These are phyloP conservation scores for Aythya baeri DNA, from an alignment of 2,113 vertebrate genomes.

Conservation along the genomic window DNA sequence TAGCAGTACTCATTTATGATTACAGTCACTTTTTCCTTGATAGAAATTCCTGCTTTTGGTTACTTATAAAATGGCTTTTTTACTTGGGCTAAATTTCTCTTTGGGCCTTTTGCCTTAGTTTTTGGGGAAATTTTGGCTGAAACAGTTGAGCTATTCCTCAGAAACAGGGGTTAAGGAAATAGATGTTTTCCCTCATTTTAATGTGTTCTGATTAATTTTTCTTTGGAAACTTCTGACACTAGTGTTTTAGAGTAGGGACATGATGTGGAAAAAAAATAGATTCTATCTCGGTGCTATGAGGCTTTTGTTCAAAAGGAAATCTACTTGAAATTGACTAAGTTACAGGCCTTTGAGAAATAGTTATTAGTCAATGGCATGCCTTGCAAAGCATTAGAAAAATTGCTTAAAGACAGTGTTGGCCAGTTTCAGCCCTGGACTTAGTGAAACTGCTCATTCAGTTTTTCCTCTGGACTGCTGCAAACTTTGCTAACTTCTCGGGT, in stretches of 20 bases:
- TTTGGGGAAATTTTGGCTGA: background rate
- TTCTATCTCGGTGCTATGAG: background rate
- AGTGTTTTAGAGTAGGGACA: background rate
- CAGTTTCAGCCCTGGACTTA: background rate
- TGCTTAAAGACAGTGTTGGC: background rate
- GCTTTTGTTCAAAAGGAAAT: background rate
- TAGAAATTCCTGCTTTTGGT: background rate
- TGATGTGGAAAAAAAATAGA: background rate
- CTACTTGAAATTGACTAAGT: background rate
- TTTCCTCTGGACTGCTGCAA: background rate
- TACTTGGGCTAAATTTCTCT: background rate
- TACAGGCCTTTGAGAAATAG: background rate
- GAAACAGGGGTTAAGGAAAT: background rate
- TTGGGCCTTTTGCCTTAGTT: background rate
- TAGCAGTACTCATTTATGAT: rapidly evolving
- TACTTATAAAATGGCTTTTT: background rate
- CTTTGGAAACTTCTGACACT: background rate
- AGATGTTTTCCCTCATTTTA: rapidly evolving
- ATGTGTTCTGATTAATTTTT: background rate
- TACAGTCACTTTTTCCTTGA: background rate
- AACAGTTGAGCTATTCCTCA: background rate
- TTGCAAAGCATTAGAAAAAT: background rate
- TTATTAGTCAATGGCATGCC: background rate
- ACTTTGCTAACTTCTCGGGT: background rate
- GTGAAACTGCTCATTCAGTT: background rate